These are phyloP conservation scores for Leptodactylus fallax DNA, from an alignment of 2,797 vertebrate species.

Conservation along the genomic window DNA sequence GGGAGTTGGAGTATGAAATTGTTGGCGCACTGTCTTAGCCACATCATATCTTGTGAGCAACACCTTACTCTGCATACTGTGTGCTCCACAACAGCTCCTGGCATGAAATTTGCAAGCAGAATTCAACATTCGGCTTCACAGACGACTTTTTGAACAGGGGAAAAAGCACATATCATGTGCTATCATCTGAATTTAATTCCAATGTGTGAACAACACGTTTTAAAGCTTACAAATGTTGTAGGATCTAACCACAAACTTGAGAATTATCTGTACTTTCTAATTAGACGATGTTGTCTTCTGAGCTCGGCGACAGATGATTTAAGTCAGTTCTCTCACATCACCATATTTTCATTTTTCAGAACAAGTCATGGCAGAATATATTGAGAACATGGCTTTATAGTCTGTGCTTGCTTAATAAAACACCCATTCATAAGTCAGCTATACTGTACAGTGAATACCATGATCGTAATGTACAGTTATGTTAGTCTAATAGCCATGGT, in stretches of 20 bases:
- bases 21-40: slow-evolving; percentile 50
- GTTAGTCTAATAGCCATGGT: not conserved
- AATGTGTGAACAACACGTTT: slow-evolving; percentile 66
- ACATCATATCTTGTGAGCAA: slow-evolving; percentile 62
- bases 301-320: slow-evolving; percentile 61
- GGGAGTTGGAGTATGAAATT: slow-evolving; percentile 63
- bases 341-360: not conserved
- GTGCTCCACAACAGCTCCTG: slow-evolving; percentile 57
- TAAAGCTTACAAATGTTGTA: slow-evolving; percentile 66
- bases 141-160: slow-evolving; percentile 65
- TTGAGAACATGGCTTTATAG: not conserved
- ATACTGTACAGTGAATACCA: not conserved
- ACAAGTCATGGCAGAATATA: not conserved
- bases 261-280: slow-evolving; percentile 70
- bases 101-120: slow-evolving; percentile 61
- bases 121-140: slow-evolving; percentile 59
- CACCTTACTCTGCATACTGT: slow-evolving; percentile 49
- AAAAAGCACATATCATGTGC: slow-evolving; percentile 66
- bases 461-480: not conserved
- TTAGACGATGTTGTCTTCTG: slow-evolving; percentile 61
- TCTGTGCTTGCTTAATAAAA: not conserved
- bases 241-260: slow-evolving; percentile 63
- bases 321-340: slow-evolving; percentile 27
- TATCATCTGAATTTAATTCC: slow-evolving; percentile 68
- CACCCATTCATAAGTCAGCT: not conserved